Evolutionary conservation across 1,140 invertebrate genomes (phyloP).

Genomic region (Drosophila tropicalis): DNA sequence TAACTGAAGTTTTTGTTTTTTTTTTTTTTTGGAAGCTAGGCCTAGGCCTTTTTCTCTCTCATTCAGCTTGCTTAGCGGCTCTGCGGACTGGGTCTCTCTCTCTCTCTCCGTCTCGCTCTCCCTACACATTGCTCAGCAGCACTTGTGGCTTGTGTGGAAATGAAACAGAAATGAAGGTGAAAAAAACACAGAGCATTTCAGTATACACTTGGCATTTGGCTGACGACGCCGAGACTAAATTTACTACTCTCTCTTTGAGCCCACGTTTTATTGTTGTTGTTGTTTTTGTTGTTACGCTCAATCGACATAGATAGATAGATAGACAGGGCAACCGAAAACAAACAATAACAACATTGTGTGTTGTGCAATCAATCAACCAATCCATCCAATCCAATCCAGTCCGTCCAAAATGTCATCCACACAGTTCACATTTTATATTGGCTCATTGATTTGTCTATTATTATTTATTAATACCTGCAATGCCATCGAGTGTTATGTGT

Average conservation of each 20-base stretch:
- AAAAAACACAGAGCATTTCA: constrained; percentile 58
- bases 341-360: not conserved
- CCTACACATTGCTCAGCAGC: not conserved
- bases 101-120: not conserved
- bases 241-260: constrained; percentile 1
- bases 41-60: constrained; percentile 2
- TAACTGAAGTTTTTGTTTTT: not conserved
- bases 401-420: constrained; percentile 15
- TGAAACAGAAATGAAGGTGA: constrained; percentile 68
- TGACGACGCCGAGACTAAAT: constrained; percentile 57
- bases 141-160: constrained; percentile 42
- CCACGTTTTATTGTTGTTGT: constrained; percentile 17
- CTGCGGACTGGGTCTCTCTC: no score
- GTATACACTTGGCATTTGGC: constrained; percentile 78
- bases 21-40: not conserved
- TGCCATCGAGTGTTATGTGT: constrained; percentile 94
- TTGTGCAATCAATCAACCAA: constrained; percentile 41
- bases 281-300: constrained; percentile 52
- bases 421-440: constrained; percentile 12
- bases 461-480: constrained; percentile 10
- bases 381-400: no score
- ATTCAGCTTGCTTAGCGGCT: not conserved
- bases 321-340: not conserved
- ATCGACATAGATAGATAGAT: not conserved
- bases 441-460: not conserved